Evolutionary conservation across 1,140 invertebrate species (phyloP).

Genomic region (Mya arenaria): DNA sequence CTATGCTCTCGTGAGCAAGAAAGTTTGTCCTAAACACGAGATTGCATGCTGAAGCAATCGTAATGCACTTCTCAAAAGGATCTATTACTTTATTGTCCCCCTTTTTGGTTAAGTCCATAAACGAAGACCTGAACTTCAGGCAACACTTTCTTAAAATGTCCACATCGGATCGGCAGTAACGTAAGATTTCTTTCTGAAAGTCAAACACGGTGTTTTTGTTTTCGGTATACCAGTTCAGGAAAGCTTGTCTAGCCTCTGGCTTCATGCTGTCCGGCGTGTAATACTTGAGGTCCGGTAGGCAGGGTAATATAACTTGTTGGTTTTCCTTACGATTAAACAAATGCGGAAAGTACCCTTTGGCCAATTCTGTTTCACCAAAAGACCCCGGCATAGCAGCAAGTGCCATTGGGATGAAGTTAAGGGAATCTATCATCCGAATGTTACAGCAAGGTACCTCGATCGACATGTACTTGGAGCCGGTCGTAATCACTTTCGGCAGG

Average conservation of each 20-base stretch:
- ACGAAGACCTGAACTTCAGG: background rate
- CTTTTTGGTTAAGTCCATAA: constrained; percentile 9
- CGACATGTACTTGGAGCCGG: constrained; percentile 18
- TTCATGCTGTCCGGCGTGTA: constrained; percentile 23
- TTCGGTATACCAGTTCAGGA: background rate
- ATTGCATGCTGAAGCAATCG: constrained; percentile 22
- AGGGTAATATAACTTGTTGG: background rate
- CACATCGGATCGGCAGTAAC: constrained; percentile 21
- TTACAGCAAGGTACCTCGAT: constrained; percentile 10
- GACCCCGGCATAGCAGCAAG: constrained; percentile 12
- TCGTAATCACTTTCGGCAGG: background rate
- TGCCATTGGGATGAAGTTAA: constrained; percentile 48
- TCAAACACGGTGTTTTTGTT: background rate
- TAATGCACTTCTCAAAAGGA: constrained; percentile 8
- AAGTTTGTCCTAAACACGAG: constrained; percentile 27
- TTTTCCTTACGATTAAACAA: constrained; percentile 31
- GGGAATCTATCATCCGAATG: constrained; percentile 19
- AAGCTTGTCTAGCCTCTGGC: background rate
- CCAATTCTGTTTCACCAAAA: constrained; percentile 26
- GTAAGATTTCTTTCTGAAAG: background rate
- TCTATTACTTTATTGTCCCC: background rate
- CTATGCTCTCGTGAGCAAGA: background rate
- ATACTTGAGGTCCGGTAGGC: constrained; percentile 9
- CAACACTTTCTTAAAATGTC: constrained; percentile 37
- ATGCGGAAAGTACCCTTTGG: constrained; percentile 53